Percentiles rank a stretch among this genome's conserved stretches.
phyloP scores from a whole-genome alignment of 2,113 vertebrate species.

The Macaca fascicularis region T2T-MFA8v1.1 NC_088376.1:114950501-114951000 shows the following conservation, averaged over 20 bases:
- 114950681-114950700: background rate
- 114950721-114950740: background rate
- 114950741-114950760: background rate
- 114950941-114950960: background rate
- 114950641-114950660: background rate
- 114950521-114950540: background rate
- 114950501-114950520: background rate
- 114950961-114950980: too few relatives aligned
- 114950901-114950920: background rate
- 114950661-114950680: background rate
- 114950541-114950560: background rate
- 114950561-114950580: background rate
- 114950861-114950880: background rate
- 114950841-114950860: background rate
- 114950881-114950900: background rate
- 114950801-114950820: background rate
- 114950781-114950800: background rate
- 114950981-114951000: too few relatives aligned
- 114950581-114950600: background rate
- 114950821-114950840: background rate
- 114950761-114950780: background rate
- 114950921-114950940: background rate
- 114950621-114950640: background rate
- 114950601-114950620: background rate
- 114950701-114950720: background rate